Conservation (phyloP, 2,888 invertebrate genomes). For the Thymelicus acteon region DNA sequence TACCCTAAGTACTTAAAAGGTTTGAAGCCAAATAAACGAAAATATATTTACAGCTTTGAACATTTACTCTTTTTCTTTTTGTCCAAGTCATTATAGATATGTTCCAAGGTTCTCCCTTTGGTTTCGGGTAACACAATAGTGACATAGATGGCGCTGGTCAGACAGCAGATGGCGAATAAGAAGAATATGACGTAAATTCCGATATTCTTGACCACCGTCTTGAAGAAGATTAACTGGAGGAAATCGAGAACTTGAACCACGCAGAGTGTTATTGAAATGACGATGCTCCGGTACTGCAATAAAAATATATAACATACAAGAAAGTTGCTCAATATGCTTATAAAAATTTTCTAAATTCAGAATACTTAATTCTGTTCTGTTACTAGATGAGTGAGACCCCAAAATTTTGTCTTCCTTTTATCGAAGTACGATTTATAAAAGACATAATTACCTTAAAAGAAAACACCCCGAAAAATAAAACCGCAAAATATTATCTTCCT, state of each 20-base stretch:
- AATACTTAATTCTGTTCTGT: no score
- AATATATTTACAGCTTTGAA: neutral
- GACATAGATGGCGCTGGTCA: conserved; percentile 57
- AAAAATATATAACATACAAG: conserved; percentile 26
- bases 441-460: conserved; percentile 48
- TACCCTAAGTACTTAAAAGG: no score
- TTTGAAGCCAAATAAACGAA: no score
- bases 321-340: no score
- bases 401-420: no score
- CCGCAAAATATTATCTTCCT: no score
- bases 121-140: conserved; percentile 66
- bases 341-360: no score
- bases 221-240: conserved; percentile 69
- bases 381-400: no score
- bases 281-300: conserved; percentile 50
- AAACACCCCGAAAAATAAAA: conserved; percentile 71
- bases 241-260: conserved; percentile 45
- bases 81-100: conserved; percentile 63
- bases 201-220: conserved; percentile 58
- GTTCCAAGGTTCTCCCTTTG: conserved; percentile 58
- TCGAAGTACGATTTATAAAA: no score
- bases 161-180: conserved; percentile 62
- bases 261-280: conserved; percentile 50
- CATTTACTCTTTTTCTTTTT: conserved; percentile 58
- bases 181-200: conserved; percentile 66